Evolutionary conservation across 2,797 vertebrate genomes (phyloP).

Genomic region (Ctenosaura bakeri): DNA sequence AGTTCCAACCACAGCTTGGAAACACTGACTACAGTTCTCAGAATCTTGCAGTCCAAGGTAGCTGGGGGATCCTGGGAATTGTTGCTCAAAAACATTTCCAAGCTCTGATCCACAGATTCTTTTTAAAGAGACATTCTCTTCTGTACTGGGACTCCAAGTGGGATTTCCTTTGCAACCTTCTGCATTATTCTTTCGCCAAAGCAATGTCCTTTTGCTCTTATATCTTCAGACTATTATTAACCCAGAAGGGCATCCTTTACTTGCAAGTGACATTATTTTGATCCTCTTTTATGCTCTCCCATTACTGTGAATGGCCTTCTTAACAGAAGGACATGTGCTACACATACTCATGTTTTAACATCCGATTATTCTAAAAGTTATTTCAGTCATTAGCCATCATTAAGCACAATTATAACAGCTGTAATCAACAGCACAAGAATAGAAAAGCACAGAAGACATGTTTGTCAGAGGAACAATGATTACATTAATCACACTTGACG

Average conservation of each 20-base stretch:
- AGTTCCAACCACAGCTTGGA: background rate
- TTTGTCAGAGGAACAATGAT: background rate
- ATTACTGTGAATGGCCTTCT: background rate
- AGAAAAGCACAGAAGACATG: slow-evolving; percentile 33
- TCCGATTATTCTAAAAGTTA: background rate
- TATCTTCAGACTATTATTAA: background rate
- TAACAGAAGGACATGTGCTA: background rate
- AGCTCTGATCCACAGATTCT: background rate
- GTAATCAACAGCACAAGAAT: slow-evolving; percentile 26
- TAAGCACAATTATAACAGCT: slow-evolving; percentile 6
- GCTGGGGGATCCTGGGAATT: background rate
- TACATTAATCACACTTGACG: slow-evolving; percentile 13
- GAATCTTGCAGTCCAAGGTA: background rate
- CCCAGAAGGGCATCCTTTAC: slow-evolving; percentile 17
- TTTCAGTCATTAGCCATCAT: background rate
- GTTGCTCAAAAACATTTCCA: background rate
- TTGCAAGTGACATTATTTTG: background rate
- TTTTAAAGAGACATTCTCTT: background rate
- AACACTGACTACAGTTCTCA: background rate
- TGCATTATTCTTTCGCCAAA: background rate
- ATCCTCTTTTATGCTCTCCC: accelerated
- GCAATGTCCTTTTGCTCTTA: background rate
- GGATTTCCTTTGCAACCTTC: background rate
- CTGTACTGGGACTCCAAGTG: slow-evolving; percentile 1
- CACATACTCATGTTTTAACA: background rate